Base-by-base conservation (phyloP, 2,888 invertebrate genomes). In the Tortricodes alternella region DNA sequence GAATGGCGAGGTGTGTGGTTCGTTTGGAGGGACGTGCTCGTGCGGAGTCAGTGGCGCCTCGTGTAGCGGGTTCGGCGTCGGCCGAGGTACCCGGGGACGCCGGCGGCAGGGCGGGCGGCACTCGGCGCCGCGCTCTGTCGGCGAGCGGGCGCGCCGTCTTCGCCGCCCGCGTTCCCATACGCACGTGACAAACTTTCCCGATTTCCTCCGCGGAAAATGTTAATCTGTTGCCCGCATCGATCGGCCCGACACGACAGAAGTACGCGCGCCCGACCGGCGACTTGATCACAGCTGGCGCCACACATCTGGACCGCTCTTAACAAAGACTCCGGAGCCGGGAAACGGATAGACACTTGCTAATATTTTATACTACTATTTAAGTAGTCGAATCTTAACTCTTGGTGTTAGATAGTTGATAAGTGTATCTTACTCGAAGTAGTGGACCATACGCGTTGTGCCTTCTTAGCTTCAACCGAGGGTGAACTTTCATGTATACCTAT, bases 141-240 rank as follows among this genome's bases (percentile, higher is more conserved):
- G 85, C 85, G 89, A 84, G 89, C 89, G 89, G 90, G 85, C 89
- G 90, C 89, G 85, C 85, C 80, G 83, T 80, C 69, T 62, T 76
- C 68, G 77, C 82, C 80, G 83, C 83, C 83, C 81, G 84, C 77
- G 72, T 73, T 74, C 62, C 62, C 66, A 69, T 69, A 74, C 74
- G 73, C 85, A 85, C 85, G 84, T 84, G 83, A 83, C 85, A 89
- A 90, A 90, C 89, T 90, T 90, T 89, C 78, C 80, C 89, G 89
- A 89, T 89, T 83, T 87, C 80, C 88, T 80, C 76, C 67, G 77
- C 83, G 85, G 84, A 87, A 89, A 89, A 90, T 89, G 89, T 89
- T 87, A 90, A 89, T 89, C 88, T 80, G 85, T 81, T 80, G 82
- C 81, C 80, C 83, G 82, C 87, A 90, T 89, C 90, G 90, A 89